Conservation (phyloP, 2,113 vertebrate species). For the Sapayoa aenigma region DNA sequence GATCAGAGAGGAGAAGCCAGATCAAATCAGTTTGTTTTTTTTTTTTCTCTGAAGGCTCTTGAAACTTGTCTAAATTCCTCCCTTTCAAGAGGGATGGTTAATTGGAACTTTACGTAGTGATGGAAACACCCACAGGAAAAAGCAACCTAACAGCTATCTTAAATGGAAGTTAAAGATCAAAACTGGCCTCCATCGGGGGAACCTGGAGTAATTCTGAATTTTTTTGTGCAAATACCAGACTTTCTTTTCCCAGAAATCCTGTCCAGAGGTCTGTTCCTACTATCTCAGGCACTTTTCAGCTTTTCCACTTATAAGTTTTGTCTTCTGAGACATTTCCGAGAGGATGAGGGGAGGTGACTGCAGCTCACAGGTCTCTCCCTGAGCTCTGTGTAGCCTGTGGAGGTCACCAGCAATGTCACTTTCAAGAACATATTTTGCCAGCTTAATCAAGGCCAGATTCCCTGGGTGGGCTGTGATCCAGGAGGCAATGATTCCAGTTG, state of each 20-base stretch:
- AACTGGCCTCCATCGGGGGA: not conserved
- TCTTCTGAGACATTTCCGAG: not conserved
- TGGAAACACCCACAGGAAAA: not conserved
- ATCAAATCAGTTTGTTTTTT: not conserved
- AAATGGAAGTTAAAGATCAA: not conserved
- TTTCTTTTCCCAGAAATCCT: not conserved
- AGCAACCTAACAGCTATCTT: not conserved
- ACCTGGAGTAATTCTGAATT: not conserved
- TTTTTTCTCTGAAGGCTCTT: accelerated
- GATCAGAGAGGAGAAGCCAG: not conserved
- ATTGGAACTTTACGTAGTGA: not conserved
- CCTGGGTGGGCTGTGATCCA: not conserved
- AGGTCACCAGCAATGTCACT: not conserved
- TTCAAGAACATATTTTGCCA: not conserved
- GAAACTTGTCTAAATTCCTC: not conserved
- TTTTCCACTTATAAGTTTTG: not conserved
- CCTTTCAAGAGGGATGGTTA: not conserved
- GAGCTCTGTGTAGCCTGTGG: accelerated
- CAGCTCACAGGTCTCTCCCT: not conserved
- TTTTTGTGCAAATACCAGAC: not conserved
- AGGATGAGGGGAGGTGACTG: not conserved
- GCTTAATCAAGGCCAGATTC: not conserved
- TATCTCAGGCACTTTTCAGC: not conserved
- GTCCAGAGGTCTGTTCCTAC: not conserved
- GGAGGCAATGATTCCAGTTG: accelerated